Base-by-base conservation (phyloP, 30 jellyfish, hydroid and myxozoan species). In the Clytia hemisphaerica region DNA sequence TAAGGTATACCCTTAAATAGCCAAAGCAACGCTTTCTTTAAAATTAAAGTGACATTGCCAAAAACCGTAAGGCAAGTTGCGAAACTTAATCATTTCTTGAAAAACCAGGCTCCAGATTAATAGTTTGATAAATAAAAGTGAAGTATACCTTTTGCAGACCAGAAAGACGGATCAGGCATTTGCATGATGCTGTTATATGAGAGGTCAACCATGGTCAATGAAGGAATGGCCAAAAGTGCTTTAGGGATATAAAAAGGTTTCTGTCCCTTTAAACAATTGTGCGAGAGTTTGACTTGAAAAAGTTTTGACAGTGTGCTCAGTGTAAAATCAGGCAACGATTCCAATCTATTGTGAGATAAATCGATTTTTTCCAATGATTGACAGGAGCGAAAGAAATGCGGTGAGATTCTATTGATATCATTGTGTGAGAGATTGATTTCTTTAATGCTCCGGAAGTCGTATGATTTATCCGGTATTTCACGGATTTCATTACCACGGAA, bases 221-320 rank as follows among this genome's bases (percentile, higher is more conserved):
- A 29, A 29, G 85, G 93, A 58, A 89, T 61, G 36, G 61, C 77
- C 18, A 89, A 77, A 30, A 72, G 73, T 27, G 81, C 68, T 49
- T 51, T 49, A 16, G 98, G 98, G 0, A 89, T 79, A 29, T 54
- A 66, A 71, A 76, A 89, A 2, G 98, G 98, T 0, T 81, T 77
- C 58, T 79, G 57, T 10, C 61, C 93, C 29, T 58, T 61, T 2
- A 89, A 83, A 16, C 45, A 33, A 59, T 89, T 89, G 69, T 75
- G 93, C 16, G 94, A 54, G 26, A 89, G 51, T 28, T 89, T 73
- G 29, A 89, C 64, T 62, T 60, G 78, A 0, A 76, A 45, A 45
- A 89, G 57, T 26, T 80, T 64, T 35, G 69, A 44, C 54, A 61
- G 73, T 27, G 90, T 58, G 26, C 34, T 44, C 4, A 67, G 71